Base-by-base conservation (phyloP, 2,113 vertebrate genomes). In the Nerophis ophidion region DNA sequence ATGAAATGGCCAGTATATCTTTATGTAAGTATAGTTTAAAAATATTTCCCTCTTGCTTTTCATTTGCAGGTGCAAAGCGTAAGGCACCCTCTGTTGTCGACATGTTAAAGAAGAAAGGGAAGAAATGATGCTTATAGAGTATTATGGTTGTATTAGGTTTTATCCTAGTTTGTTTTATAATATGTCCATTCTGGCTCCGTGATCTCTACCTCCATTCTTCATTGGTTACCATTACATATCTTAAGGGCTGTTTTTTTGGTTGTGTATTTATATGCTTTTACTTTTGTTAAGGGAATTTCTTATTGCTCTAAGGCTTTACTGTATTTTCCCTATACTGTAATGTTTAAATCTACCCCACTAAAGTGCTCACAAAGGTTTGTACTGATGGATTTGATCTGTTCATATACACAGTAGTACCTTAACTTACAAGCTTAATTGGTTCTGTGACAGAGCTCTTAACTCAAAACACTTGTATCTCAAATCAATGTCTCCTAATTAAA, bases 21-120 rank as follows among this genome's bases (percentile, higher is more conserved):
- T 2, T 16, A 17, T 50, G 8, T 16, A 14, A 33, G 6, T 13
- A n/a, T 38, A 8, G 2, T 60, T n/a, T 9, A 40, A 8, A 12
- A 36, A 15, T 36, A 3, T 38, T 34, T 58, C 1, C 59, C 15
- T 16, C 48, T 19, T 63, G 8, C 57, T 66, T 47, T 68, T 8
- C 26, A 47, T 19, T 6, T n/a, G 45, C 51, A 90, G 88, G 81
- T 82, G 50, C 26, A 17, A 91, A 91, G 63, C 85, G 76, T 17
- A 88, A 84, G 72, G 17, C 48, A 14, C 1, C 50, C 7, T 75
- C 83, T 47, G 66, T 86, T 5, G 2, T 62, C 1, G 78, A 90
- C 14, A 69, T 81, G 82, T 36, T 82, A 34, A 79, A 57, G 48
- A 90, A 88, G 47, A 89, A 87, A 63, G 6, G 4, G 5, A 77